Percentiles rank a stretch among this genome's conserved stretches.
phyloP scores from a whole-genome alignment of 2,797 vertebrate species.

The Falco peregrinus region DNA sequence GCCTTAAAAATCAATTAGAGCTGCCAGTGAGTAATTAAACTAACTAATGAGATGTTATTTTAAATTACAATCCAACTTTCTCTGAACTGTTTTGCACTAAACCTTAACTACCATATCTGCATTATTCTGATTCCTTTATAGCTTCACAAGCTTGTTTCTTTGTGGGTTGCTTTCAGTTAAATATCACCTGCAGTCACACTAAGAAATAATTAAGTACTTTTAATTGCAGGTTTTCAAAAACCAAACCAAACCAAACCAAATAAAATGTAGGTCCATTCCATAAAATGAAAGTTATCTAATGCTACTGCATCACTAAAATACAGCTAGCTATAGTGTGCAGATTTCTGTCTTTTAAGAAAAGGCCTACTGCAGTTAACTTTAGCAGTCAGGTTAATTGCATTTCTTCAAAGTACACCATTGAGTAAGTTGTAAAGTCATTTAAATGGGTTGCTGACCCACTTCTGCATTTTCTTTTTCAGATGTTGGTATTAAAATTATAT shows the following conservation, averaged over 20 bases:
- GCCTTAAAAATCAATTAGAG: conserved; percentile 72
- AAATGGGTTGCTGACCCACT: conserved; percentile 6
- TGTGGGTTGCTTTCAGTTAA: conserved; percentile 40
- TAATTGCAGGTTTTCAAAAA: conserved; percentile 25
- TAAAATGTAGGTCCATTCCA: neutral
- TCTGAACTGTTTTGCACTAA: conserved; percentile 57
- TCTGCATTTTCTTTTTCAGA: conserved; percentile 9
- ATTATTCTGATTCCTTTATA: conserved; percentile 35
- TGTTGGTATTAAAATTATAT: neutral
- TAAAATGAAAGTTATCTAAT: conserved; percentile 9
- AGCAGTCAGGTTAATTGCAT: conserved; percentile 26
- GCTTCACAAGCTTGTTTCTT: neutral
- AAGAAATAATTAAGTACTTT: conserved; percentile 58
- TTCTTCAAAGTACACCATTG: neutral
- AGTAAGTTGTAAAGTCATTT: conserved; percentile 22
- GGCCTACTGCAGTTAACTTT: neutral
- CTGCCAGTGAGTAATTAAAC: conserved; percentile 73
- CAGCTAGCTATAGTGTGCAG: neutral
- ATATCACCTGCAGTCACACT: conserved; percentile 1
- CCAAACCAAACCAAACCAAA: neutral
- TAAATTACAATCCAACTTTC: conserved; percentile 67
- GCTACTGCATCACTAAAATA: neutral
- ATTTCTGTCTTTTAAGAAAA: neutral
- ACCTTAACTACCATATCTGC: conserved; percentile 24
- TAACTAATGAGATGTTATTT: conserved; percentile 76